Conservation (phyloP, 2,888 invertebrate species). For the Cephus sareptanus region DNA sequence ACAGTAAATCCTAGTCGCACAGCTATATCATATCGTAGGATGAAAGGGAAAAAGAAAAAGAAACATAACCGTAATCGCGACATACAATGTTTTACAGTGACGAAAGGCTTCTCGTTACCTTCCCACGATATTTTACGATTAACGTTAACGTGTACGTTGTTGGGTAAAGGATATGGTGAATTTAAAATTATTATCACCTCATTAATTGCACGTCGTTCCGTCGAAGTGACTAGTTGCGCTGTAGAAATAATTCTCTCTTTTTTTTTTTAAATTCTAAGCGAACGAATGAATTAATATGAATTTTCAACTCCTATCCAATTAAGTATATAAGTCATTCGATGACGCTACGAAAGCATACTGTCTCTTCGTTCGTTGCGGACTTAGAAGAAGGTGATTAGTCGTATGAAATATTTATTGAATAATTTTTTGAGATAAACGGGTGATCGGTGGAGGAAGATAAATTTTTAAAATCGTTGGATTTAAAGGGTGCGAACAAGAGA, state of each 20-base stretch:
- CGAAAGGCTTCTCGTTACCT: neutral
- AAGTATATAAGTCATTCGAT: neutral
- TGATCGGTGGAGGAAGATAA: neutral
- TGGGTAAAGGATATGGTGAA: neutral
- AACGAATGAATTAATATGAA: neutral
- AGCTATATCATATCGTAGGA: neutral
- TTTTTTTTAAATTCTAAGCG: neutral
- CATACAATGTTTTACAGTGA: neutral
- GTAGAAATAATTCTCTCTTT: neutral
- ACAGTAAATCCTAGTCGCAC: neutral
- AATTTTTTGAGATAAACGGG: conserved; percentile 13
- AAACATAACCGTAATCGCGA: neutral
- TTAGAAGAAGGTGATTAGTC: conserved; percentile 11
- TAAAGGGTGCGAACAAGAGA: neutral
- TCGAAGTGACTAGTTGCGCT: neutral
- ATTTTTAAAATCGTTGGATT: conserved; percentile 11
- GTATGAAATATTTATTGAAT: conserved; percentile 19
- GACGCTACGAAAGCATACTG: neutral
- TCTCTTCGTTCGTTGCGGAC: neutral
- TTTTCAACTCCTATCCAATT: neutral
- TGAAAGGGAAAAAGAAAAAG: neutral
- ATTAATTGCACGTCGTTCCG: neutral
- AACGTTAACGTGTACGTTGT: neutral
- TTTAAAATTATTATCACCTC: neutral
- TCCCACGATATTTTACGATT: neutral